A percentile compares a stretch with the other conserved stretches of the same genome.
These are phyloP conservation scores for Glyphotaelius pellucidus DNA, from an alignment of 2,888 invertebrate genomes.

Conservation along the genomic window DNA sequence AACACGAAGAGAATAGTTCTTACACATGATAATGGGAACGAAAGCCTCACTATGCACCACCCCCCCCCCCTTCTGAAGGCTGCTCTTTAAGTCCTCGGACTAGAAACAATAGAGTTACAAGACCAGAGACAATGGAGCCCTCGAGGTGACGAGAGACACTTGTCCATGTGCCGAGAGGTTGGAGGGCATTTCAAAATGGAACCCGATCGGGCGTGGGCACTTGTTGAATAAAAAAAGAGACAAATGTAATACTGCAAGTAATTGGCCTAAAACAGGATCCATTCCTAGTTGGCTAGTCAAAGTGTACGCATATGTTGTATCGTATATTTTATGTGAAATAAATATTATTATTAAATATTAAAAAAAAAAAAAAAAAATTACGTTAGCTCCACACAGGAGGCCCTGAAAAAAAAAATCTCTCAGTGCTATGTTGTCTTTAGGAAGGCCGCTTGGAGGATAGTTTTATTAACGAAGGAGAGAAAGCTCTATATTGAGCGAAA, in stretches of 20 bases:
- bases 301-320: too few species aligned
- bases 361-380: too few species aligned
- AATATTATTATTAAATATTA: too few species aligned
- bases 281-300: too few species aligned
- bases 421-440: too few species aligned
- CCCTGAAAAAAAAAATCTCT: too few species aligned
- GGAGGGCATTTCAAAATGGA: constrained; percentile 25
- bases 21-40: neutral
- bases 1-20: neutral
- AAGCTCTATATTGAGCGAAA: too few species aligned
- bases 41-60: neutral
- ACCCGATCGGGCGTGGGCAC: neutral
- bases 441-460: too few species aligned
- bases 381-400: too few species aligned
- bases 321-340: too few species aligned
- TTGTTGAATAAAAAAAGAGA: constrained; percentile 23
- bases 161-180: neutral
- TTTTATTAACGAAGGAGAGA: too few species aligned
- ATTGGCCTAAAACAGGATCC: too few species aligned
- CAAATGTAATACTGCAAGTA: neutral
- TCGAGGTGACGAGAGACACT: constrained; percentile 9
- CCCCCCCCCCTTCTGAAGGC: neutral
- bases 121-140: constrained; percentile 15
- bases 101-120: constrained; percentile 13
- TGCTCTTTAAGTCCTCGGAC: constrained; percentile 18